Evolutionary conservation across 2,888 invertebrate genomes (phyloP).

Genomic region (Hipparchia semele): DNA sequence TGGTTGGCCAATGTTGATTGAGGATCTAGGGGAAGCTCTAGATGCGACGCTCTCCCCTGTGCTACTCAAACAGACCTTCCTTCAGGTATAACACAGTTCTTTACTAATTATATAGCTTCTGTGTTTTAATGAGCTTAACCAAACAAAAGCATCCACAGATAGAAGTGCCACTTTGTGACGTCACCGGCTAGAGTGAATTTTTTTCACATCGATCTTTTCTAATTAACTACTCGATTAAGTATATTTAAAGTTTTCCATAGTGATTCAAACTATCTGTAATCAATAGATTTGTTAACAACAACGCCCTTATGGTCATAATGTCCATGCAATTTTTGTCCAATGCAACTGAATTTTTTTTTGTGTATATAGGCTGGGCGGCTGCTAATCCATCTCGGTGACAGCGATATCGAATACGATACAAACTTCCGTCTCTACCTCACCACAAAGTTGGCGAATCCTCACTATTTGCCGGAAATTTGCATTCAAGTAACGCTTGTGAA

Average conservation of each 20-base stretch:
- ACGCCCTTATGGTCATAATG: too few relatives aligned
- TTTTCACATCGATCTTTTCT: too few relatives aligned
- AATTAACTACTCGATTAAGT: too few relatives aligned
- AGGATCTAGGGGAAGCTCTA: conserved; percentile 93
- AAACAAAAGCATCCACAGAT: too few relatives aligned
- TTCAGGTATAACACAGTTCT: conserved; percentile 77
- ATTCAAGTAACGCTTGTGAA: conserved; percentile 96
- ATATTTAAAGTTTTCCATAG: too few relatives aligned
- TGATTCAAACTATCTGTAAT: too few relatives aligned
- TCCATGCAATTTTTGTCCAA: too few relatives aligned
- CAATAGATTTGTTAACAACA: too few relatives aligned
- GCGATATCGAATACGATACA: conserved; percentile 93
- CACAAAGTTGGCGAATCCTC: conserved; percentile 96
- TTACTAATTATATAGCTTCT: not conserved
- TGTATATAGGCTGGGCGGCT: conserved; percentile 86
- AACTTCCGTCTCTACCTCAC: conserved; percentile 95
- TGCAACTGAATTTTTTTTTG: too few relatives aligned
- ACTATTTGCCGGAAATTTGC: conserved; percentile 96
- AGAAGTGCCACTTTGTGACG: too few relatives aligned
- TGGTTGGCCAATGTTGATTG: conserved; percentile 93
- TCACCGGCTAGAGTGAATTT: too few relatives aligned
- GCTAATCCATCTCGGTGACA: conserved; percentile 93
- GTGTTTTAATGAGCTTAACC: too few relatives aligned
- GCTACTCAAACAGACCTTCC: conserved; percentile 90
- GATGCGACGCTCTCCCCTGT: conserved; percentile 94